Conservation (phyloP, 2,113 vertebrate genomes). For the Tylochromis polylepis region DNA sequence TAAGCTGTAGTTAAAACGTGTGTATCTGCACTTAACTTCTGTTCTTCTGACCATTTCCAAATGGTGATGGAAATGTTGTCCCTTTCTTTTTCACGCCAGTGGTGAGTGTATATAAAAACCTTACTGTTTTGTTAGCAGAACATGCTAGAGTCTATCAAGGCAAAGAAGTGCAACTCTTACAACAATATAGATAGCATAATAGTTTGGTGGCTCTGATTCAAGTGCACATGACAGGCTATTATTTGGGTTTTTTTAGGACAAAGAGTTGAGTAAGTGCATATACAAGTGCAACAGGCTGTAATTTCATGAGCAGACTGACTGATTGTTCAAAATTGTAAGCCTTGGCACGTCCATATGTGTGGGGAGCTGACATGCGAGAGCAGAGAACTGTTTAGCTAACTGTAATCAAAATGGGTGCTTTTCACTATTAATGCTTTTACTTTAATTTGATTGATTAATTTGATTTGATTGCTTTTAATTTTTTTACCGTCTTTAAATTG, state of each 20-base stretch:
- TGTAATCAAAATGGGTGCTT: not conserved
- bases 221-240: not conserved
- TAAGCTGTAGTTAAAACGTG: not conserved
- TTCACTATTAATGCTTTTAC: not conserved
- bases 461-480: too few species aligned
- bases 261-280: not conserved
- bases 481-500: not conserved
- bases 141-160: slow-evolving; percentile 2
- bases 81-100: slow-evolving; percentile 6
- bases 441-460: too few species aligned
- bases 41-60: not conserved
- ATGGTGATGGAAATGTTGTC: not conserved
- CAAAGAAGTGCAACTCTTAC: slow-evolving; percentile 1
- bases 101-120: slow-evolving; percentile 7
- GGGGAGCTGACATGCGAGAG: not conserved
- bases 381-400: not conserved
- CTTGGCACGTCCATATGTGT: not conserved
- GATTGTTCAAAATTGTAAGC: not conserved
- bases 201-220: not conserved
- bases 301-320: not conserved
- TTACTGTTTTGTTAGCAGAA: slow-evolving; percentile 8
- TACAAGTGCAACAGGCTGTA: not conserved
- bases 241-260: fast-evolving
- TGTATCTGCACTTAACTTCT: not conserved
- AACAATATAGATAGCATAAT: not conserved